Percentiles rank a stretch among this genome's conserved stretches.
phyloP scores from a whole-genome alignment of 1,140 invertebrate genomes.

The Holotrichia oblita region DNA sequence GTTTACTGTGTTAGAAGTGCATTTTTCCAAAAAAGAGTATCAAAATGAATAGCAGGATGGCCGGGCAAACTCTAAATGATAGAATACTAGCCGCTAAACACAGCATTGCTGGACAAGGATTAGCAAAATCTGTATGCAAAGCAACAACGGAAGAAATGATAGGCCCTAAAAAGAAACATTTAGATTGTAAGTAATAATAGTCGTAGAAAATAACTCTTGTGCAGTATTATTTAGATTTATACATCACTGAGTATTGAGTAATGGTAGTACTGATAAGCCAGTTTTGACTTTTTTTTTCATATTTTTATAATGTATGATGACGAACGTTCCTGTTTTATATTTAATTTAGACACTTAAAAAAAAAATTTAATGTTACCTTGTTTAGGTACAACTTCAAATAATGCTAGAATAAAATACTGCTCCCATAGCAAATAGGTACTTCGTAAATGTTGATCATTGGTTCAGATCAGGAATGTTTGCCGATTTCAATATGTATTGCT shows the following conservation, averaged over 20 bases:
- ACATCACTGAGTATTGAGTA: not conserved
- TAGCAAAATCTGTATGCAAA: conserved; percentile 99
- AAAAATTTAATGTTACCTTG: too few species aligned
- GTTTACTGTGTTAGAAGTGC: conserved; percentile 35
- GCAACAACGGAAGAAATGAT: conserved; percentile 99
- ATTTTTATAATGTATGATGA: too few species aligned
- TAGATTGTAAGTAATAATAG: conserved; percentile 92
- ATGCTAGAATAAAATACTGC: too few species aligned
- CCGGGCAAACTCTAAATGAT: conserved; percentile 98
- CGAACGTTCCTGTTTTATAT: too few species aligned
- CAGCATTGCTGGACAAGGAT: conserved; percentile 97
- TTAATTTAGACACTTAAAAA: too few species aligned
- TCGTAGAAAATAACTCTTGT: not conserved
- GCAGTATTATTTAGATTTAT: not conserved
- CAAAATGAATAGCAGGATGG: conserved; percentile 68
- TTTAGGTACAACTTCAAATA: too few species aligned
- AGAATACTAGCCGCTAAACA: conserved; percentile 96
- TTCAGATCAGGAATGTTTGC: too few species aligned
- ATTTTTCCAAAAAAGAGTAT: not conserved
- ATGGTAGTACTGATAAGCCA: not conserved
- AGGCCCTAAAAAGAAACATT: conserved; percentile 99
- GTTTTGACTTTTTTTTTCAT: not conserved
- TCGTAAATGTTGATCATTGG: too few species aligned
- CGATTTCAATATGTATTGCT: too few species aligned
- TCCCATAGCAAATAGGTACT: too few species aligned